Evolutionary conservation across 2,797 vertebrate species (phyloP).

Genomic region (Anguilla obscura): DNA sequence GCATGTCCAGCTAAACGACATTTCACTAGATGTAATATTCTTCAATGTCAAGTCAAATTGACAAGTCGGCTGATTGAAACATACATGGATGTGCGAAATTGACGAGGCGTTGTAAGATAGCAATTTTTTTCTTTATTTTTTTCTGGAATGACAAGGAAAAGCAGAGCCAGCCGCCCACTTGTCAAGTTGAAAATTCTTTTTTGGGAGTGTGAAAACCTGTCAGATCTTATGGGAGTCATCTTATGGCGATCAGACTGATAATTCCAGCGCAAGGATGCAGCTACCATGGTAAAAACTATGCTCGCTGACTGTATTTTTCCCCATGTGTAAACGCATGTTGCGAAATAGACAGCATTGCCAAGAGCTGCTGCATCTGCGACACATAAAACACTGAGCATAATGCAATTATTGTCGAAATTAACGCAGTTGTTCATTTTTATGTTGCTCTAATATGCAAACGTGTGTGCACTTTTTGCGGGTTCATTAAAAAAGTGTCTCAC

Average conservation of each 20-base stretch:
- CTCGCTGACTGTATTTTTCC: background rate
- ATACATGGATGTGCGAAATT: conserved; percentile 41
- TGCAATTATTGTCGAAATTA: conserved; percentile 19
- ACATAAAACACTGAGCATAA: conserved; percentile 28
- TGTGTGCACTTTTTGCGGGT: conserved; percentile 10
- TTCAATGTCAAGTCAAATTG: conserved; percentile 35
- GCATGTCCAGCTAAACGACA: conserved; percentile 24
- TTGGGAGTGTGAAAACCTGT: conserved; percentile 4
- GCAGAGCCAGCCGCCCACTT: conserved; percentile 26
- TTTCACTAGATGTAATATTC: conserved; percentile 56
- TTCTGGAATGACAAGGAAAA: conserved; percentile 31
- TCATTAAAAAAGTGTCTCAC: conserved; percentile 2
- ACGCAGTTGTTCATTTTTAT: conserved; percentile 7
- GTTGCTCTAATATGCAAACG: conserved; percentile 30
- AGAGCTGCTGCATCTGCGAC: conserved; percentile 47
- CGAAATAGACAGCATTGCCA: conserved; percentile 31
- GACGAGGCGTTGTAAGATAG: conserved; percentile 28
- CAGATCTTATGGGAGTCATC: background rate
- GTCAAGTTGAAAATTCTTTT: conserved; percentile 51
- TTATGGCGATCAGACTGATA: background rate
- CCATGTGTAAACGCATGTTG: background rate
- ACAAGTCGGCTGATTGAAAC: conserved; percentile 38
- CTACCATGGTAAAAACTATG: conserved; percentile 9
- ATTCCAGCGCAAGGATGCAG: background rate
- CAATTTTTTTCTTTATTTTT: background rate